Evolutionary conservation across 2,797 vertebrate species (phyloP).

Genomic region (Enteromius treurensis): DNA sequence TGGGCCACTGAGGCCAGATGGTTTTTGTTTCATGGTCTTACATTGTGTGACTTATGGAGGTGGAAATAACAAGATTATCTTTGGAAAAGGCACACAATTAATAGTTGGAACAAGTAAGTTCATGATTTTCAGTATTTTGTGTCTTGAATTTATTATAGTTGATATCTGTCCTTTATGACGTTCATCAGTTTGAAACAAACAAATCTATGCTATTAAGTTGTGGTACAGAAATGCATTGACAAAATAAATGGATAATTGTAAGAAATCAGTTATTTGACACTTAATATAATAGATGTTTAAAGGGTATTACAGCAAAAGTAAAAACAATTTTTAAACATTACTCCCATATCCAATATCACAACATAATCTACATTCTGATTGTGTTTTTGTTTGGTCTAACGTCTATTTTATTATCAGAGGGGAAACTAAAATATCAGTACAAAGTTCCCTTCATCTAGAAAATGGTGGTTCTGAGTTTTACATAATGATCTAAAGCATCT

Average conservation of each 20-base stretch:
- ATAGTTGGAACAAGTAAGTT: slow-evolving; percentile 39
- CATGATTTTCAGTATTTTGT: neutral
- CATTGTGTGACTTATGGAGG: slow-evolving; percentile 35
- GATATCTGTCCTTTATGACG: neutral
- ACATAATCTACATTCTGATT: neutral
- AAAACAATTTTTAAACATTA: neutral
- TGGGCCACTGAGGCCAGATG: neutral
- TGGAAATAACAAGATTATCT: slow-evolving; percentile 31
- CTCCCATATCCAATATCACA: neutral
- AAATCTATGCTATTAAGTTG: neutral
- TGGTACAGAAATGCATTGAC: neutral
- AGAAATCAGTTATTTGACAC: neutral
- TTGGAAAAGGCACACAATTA: slow-evolving; percentile 22
- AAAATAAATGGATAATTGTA: neutral
- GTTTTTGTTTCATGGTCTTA: neutral
- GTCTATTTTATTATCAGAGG: neutral
- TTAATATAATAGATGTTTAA: neutral
- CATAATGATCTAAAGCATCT: neutral
- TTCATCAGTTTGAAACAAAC: neutral
- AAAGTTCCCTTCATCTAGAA: neutral
- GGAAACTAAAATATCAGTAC: neutral
- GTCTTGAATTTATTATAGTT: neutral
- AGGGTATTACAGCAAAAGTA: neutral
- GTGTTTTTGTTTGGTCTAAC: neutral
- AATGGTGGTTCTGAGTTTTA: neutral